Conservation (phyloP, 2,888 invertebrate genomes). For the Ophion slaviceki region DNA sequence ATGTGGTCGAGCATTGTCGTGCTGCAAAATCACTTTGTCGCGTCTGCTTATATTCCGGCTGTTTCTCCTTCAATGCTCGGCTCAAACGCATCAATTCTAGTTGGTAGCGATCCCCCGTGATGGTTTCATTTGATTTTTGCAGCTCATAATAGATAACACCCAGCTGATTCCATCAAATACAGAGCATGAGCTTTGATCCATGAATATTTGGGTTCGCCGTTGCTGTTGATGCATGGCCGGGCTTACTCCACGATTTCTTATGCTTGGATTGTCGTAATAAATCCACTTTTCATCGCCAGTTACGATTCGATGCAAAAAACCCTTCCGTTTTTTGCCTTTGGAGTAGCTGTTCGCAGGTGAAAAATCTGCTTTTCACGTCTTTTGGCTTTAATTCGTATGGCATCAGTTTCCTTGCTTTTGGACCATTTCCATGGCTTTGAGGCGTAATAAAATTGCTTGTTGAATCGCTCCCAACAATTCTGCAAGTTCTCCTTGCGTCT, state of each 20-base stretch:
- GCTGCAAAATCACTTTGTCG: too few species aligned
- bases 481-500: constrained; percentile 64
- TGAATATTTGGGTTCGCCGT: constrained; percentile 68
- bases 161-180: constrained; percentile 67
- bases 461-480: constrained; percentile 63
- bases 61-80: too few species aligned
- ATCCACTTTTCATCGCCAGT: constrained; percentile 52
- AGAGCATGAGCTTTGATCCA: constrained; percentile 67
- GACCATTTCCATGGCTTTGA: constrained; percentile 64
- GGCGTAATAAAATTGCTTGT: constrained; percentile 61
- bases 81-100: too few species aligned
- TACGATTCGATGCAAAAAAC: constrained; percentile 28
- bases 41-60: too few species aligned
- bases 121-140: constrained; percentile 53
- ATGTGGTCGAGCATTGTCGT: too few species aligned
- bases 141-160: constrained; percentile 65
- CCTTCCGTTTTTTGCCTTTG: constrained; percentile 15
- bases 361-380: constrained; percentile 5
- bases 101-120: neutral
- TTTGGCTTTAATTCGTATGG: constrained; percentile 23
- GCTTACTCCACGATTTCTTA: constrained; percentile 70
- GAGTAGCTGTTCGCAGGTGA: neutral
- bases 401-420: constrained; percentile 1
- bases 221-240: constrained; percentile 66
- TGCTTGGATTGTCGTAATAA: constrained; percentile 60